These are phyloP conservation scores for Pantherophis vulpinus DNA, from an alignment of 2,797 vertebrate species.

Conservation along the genomic window DNA sequence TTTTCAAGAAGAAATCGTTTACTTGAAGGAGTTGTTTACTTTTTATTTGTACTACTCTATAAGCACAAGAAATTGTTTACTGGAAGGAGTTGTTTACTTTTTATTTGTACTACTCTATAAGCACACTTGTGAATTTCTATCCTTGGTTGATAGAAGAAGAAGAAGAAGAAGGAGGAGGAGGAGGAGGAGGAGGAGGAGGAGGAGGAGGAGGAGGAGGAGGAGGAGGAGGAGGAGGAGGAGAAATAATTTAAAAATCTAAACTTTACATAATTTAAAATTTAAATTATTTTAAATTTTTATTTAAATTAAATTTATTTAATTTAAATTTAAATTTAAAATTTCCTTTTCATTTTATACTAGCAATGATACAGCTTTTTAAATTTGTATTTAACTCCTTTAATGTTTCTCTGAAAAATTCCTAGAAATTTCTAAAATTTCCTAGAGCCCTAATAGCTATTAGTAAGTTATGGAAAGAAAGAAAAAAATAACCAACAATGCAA, in stretches of 20 bases:
- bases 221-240: too few relatives aligned
- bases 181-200: fast-evolving
- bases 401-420: neutral
- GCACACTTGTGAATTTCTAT: neutral
- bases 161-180: too few relatives aligned
- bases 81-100: neutral
- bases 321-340: neutral
- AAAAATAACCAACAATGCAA: neutral
- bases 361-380: neutral
- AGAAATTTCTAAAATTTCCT: neutral
- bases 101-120: neutral
- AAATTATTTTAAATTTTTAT: too few relatives aligned
- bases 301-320: too few relatives aligned
- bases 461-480: neutral
- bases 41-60: too few relatives aligned
- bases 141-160: neutral
- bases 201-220: too few relatives aligned
- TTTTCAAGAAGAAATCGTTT: neutral
- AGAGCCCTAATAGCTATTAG: neutral
- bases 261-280: neutral
- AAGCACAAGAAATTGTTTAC: too few relatives aligned
- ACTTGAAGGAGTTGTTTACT: too few relatives aligned
- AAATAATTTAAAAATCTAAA: neutral
- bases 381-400: neutral
- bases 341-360: neutral